phyloP scores from a whole-genome alignment of 1,140 invertebrate genomes.

The Drosophila oshimai region DNA sequence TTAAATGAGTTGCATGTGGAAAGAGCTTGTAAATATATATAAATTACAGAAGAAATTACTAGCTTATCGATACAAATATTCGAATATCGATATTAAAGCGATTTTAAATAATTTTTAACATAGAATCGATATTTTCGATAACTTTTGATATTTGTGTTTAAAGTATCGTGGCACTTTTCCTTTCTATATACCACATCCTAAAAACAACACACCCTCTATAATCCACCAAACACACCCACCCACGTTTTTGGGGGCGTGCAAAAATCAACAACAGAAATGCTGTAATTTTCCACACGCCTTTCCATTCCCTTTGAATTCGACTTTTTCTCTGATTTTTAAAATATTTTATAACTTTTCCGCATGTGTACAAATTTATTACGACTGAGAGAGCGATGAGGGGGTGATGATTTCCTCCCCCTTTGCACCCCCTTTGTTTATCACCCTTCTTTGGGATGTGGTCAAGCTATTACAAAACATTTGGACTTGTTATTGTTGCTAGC shows the following conservation, averaged over 20 bases:
- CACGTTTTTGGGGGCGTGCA: slow-evolving; percentile 51
- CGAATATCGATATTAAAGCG: too few relatives aligned
- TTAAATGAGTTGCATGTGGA: slow-evolving; percentile 18
- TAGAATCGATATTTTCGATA: background rate
- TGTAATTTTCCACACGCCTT: slow-evolving; percentile 61
- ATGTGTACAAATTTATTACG: slow-evolving; percentile 35
- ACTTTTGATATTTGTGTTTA: too few relatives aligned
- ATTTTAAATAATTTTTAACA: too few relatives aligned
- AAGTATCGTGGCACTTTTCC: too few relatives aligned
- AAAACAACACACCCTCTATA: background rate
- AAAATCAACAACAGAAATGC: slow-evolving; percentile 39
- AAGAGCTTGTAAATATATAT: too few relatives aligned
- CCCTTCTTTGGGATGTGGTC: slow-evolving; percentile 9
- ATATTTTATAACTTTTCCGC: slow-evolving; percentile 56
- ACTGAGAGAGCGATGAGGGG: background rate
- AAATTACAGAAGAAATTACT: background rate
- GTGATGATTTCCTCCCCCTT: background rate
- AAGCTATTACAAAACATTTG: slow-evolving; percentile 42
- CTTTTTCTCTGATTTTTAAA: slow-evolving; percentile 13
- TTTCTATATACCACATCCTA: too few relatives aligned
- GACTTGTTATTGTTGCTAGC: slow-evolving; percentile 21
- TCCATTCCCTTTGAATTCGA: slow-evolving; percentile 3
- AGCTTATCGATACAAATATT: too few relatives aligned
- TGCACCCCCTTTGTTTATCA: background rate
- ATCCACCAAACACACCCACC: background rate